Evolutionary conservation across 2,888 invertebrate species (phyloP).

Genomic region (Volucella zonaria): DNA sequence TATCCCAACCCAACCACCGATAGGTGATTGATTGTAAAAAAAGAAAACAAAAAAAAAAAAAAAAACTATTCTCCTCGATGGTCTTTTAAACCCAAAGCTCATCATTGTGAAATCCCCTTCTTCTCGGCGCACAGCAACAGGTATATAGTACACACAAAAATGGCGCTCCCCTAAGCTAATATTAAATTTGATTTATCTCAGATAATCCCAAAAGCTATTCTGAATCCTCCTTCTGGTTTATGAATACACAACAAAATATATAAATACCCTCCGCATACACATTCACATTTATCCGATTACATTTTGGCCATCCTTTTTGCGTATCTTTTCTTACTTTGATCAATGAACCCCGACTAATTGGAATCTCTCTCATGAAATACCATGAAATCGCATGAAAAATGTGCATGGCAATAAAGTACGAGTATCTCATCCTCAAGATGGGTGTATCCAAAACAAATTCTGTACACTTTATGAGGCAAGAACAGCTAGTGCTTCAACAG

Average conservation of each 20-base stretch:
- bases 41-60: no score
- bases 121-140: not conserved
- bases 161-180: not conserved
- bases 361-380: not conserved
- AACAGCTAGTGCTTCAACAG: no score
- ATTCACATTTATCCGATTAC: slow-evolving; percentile 6
- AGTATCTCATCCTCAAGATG: slow-evolving; percentile 18
- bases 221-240: not conserved
- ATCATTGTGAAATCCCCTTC: not conserved
- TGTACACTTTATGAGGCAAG: not conserved
- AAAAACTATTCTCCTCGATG: no score
- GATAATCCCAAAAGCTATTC: slow-evolving; percentile 11
- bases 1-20: no score
- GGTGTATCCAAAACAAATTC: not conserved
- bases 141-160: not conserved
- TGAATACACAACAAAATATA: not conserved
- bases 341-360: slow-evolving; percentile 40
- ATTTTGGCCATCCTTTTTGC: not conserved
- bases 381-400: not conserved
- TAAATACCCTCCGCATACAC: not conserved
- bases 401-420: slow-evolving; percentile 25
- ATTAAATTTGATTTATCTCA: not conserved
- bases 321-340: slow-evolving; percentile 35
- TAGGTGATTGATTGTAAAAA: no score
- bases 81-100: no score